A percentile compares a stretch with the other conserved stretches of the same genome.
Evolutionary conservation across 1,140 invertebrate genomes (phyloP).

Genomic region (Trichomalopsis sarcophagae): DNA sequence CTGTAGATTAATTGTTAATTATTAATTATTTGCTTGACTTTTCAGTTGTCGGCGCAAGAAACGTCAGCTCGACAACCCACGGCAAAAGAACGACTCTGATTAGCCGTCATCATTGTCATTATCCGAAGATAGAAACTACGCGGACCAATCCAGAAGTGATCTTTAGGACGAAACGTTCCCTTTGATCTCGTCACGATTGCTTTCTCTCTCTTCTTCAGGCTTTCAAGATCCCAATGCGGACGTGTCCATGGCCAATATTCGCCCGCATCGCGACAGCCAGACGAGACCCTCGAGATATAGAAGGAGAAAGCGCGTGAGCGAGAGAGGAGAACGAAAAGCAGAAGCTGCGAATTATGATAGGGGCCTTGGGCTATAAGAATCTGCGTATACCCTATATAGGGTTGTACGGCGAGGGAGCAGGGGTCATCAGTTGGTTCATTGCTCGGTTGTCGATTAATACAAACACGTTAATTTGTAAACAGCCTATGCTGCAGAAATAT

Average conservation of each 20-base stretch:
- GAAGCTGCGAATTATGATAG: conserved; percentile 67
- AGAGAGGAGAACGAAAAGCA: conserved; percentile 55
- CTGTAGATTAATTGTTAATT: too few species aligned
- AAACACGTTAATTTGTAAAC: neutral
- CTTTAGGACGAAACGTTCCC: conserved; percentile 52
- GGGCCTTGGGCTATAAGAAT: conserved; percentile 48
- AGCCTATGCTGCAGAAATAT: too few species aligned
- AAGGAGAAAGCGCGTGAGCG: neutral
- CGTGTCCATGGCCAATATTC: conserved; percentile 33
- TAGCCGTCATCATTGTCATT: conserved; percentile 6
- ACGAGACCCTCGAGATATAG: conserved; percentile 57
- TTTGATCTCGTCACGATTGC: conserved; percentile 64
- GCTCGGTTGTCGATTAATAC: neutral
- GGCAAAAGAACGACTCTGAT: conserved; percentile 3
- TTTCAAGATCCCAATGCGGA: neutral
- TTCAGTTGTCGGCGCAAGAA: neutral
- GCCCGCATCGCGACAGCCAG: conserved; percentile 59
- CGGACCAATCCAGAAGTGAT: neutral
- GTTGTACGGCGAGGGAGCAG: neutral
- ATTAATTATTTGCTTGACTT: too few species aligned
- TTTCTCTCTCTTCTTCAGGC: neutral
- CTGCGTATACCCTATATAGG: neutral
- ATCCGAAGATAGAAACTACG: neutral
- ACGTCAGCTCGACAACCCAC: neutral
- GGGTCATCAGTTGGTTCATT: neutral